Base-by-base conservation (phyloP, 2,797 vertebrate species). In the Gymnocypris eckloni region DNA sequence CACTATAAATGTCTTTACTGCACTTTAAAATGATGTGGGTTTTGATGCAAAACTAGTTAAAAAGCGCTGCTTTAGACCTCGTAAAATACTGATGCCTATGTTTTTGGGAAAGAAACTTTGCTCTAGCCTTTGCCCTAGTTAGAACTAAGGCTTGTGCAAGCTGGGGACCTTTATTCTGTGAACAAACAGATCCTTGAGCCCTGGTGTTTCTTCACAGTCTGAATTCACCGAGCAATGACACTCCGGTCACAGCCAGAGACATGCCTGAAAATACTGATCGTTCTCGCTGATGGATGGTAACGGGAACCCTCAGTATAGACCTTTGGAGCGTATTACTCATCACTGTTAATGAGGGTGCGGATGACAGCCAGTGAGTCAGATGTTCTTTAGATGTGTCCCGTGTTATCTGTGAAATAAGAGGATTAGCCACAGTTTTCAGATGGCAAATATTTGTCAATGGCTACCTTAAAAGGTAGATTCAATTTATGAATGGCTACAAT, bases 131-230 rank as follows among this genome's bases (percentile, higher is more conserved):
- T 77, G 56, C 61, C 81, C 81, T 85, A 56, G 87, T 86, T 86
- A 73, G 81, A 39, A 66, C 72, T 54, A 54, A 25, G 75, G 75
- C 45, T 88, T 90, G 87, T 88, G 83, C 71, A 88, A 88, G 56
- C 77, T 39, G 39, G 48, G 59, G 82, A 75, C 79, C 59, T 82
- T 64, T 79, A 64, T 81, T 61, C 85, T 79, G 79, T 16, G 50
- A 87, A 80, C 82, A 85, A 86, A 87, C 85, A 85, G 64, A 87
- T 79, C 69, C 43, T 67, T 87, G 79, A 83, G 71, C 43, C 64
- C 43, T 37, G 28, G 75, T 81, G 50, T 85, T 86, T 90, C 80
- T 45, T 83, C 59, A 80, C 77, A 41, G 28, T 59, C n/a, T 79
- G 59, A 82, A 75, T 77, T 88, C 71, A 50, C 18, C 76, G 22